Evolutionary conservation across 1,140 invertebrate species (phyloP).

Genomic region (Neodiprion lecontei): DNA sequence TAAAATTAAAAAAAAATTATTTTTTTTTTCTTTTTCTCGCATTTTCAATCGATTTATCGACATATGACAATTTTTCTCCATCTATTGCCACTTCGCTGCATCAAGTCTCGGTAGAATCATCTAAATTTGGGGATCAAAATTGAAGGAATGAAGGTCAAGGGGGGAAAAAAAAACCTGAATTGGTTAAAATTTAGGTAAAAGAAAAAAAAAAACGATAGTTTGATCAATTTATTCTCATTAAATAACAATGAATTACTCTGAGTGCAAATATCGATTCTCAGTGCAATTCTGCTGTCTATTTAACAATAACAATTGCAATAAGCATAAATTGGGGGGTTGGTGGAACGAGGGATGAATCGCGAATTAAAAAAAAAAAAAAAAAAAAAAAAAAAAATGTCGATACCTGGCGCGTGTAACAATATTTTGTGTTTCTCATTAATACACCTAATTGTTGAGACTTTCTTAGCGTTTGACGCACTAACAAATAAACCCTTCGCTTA

Average conservation of each 20-base stretch:
- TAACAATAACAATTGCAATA: no score
- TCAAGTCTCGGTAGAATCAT: no score
- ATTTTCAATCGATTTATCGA: no score
- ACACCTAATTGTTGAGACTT: no score
- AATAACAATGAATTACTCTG: no score
- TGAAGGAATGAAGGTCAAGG: neutral
- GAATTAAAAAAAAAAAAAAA: neutral
- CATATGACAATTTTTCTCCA: no score
- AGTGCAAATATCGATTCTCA: no score
- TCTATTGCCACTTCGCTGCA: no score
- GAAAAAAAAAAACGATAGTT: constrained; percentile 13
- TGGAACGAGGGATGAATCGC: neutral
- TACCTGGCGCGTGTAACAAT: neutral
- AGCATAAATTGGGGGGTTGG: neutral
- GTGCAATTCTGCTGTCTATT: no score
- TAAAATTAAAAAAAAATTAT: no score
- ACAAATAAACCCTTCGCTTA: constrained; percentile 14
- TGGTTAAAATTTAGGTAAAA: constrained; percentile 11
- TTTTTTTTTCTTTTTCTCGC: neutral
- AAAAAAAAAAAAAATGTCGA: neutral
- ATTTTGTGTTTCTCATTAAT: no score
- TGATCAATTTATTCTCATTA: neutral
- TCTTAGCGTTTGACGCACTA: neutral
- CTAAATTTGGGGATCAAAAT: no score
- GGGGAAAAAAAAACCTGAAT: constrained; percentile 1